Conservation (phyloP, 2,113 vertebrate species). For the Saccopteryx bilineata region DNA sequence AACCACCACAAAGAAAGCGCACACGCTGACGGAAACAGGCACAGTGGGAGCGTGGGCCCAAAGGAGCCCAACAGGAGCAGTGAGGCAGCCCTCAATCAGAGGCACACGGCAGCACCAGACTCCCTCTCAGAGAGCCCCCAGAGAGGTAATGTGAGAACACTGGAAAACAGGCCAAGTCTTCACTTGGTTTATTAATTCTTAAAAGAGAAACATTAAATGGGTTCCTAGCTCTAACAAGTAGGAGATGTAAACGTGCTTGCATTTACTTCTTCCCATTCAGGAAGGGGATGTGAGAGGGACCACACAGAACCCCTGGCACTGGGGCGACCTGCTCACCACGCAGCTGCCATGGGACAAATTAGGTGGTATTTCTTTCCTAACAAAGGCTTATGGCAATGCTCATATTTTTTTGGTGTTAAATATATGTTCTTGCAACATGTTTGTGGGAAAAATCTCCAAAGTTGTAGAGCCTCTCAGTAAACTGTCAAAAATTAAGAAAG, state of each 20-base stretch:
- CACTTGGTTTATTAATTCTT: neutral
- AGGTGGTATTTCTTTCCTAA: neutral
- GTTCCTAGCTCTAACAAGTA: neutral
- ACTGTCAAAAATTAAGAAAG: neutral
- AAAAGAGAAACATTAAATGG: neutral
- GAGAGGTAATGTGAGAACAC: neutral
- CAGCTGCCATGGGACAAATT: neutral
- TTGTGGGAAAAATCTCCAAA: neutral
- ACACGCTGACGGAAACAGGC: neutral
- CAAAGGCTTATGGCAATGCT: neutral
- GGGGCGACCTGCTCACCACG: too few relatives aligned
- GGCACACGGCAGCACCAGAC: neutral
- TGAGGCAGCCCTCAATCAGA: neutral
- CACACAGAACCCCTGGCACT: neutral
- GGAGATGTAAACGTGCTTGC: neutral
- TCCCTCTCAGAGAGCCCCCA: neutral
- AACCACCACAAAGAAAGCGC: neutral
- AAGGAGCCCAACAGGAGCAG: too few relatives aligned
- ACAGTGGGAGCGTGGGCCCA: too few relatives aligned
- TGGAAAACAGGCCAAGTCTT: neutral
- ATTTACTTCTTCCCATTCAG: neutral
- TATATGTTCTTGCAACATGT: neutral
- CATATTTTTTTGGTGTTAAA: neutral
- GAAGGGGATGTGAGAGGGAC: neutral
- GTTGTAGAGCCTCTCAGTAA: neutral